A percentile compares a stretch with the other conserved stretches of the same genome.
These are phyloP conservation scores for Psittacus erithacus DNA, from an alignment of 2,113 vertebrate species.

Conservation along the genomic window DNA sequence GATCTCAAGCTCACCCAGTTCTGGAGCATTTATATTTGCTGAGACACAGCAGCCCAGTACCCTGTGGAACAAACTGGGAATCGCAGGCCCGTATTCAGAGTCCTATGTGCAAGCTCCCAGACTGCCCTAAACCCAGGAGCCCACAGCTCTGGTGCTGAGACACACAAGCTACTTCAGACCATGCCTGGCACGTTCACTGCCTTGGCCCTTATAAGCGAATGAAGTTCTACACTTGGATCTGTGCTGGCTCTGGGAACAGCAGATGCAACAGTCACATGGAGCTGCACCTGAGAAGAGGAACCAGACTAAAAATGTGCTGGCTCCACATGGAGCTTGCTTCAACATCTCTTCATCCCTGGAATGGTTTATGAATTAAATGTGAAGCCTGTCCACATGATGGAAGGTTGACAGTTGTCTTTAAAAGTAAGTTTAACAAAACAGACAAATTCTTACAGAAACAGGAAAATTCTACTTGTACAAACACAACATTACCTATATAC, in stretches of 20 bases:
- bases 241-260: not conserved
- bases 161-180: not conserved
- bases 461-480: not conserved
- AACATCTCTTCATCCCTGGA: not conserved
- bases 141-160: not conserved
- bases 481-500: not conserved
- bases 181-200: accelerated
- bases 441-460: not conserved
- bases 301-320: not conserved
- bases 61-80: not conserved
- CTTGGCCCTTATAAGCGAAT: not conserved
- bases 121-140: not conserved
- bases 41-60: not conserved
- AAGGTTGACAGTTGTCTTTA: not conserved
- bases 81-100: accelerated
- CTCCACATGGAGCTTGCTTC: not conserved
- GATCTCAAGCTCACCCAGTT: not conserved
- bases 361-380: not conserved
- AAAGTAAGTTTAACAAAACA: not conserved
- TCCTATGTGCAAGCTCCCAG: accelerated
- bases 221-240: not conserved
- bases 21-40: not conserved
- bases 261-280: not conserved
- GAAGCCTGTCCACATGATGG: not conserved
- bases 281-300: not conserved